A percentile compares a stretch with the other conserved stretches of the same genome.
phyloP scores from a whole-genome alignment of 2,797 vertebrate genomes.

The Liparis tanakae region DNA sequence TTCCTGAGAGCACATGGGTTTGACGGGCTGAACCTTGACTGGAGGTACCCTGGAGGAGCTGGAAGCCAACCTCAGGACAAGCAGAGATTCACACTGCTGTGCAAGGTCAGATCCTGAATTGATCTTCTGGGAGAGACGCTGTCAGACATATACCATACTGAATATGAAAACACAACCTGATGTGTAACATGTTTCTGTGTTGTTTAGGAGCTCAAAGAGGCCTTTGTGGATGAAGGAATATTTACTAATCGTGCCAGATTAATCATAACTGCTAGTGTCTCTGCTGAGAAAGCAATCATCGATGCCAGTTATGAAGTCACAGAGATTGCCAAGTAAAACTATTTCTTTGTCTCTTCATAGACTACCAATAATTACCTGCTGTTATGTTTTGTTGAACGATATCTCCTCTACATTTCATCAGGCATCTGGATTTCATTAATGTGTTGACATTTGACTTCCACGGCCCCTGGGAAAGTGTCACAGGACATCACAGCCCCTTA shows the following conservation, averaged over 20 bases:
- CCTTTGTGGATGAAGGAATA: conserved; percentile 62
- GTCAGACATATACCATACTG: background rate
- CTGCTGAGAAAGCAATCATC: conserved; percentile 58
- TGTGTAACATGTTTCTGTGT: background rate
- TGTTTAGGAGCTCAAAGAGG: conserved; percentile 69
- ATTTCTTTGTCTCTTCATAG: background rate
- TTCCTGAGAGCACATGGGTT: conserved; percentile 34
- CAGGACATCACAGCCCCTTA: conserved; percentile 84
- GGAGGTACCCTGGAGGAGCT: conserved; percentile 79
- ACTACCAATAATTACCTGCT: background rate
- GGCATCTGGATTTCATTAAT: conserved; percentile 81
- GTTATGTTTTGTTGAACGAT: background rate
- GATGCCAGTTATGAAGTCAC: conserved; percentile 77
- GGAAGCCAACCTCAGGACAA: conserved; percentile 77
- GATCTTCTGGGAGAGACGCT: no score
- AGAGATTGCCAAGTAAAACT: conserved; percentile 65
- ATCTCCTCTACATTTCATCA: conserved; percentile 42
- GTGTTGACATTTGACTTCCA: conserved; percentile 83
- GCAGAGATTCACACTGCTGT: conserved; percentile 75
- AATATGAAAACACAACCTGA: background rate
- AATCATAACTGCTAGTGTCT: conserved; percentile 75
- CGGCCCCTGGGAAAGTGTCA: conserved; percentile 77
- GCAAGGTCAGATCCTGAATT: conserved; percentile 66
- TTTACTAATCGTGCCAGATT: conserved; percentile 39
- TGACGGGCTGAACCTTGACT: conserved; percentile 86